Evolutionary conservation across 37 sponge, comb jelly and placozoan species (phyloP), one percentile per base, ranked within the genome.

Genomic region (Oscarella lobularis): DNA sequence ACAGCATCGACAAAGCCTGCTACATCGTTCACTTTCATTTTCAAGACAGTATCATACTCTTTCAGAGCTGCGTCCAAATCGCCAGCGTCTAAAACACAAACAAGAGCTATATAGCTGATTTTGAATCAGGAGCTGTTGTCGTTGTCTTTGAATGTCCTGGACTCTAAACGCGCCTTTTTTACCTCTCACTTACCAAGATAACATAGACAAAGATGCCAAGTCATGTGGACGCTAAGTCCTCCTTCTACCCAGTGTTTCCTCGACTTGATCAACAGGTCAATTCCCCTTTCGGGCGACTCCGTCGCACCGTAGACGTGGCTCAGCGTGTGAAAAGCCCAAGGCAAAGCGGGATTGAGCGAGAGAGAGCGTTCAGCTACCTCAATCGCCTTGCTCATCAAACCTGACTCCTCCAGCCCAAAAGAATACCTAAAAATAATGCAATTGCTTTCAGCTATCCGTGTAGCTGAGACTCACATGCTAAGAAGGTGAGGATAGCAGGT

Each of bases 231-330:
- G 27, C 38, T 74, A 20, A 80, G 74, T 6, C 39, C 34, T n/a
- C 83, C 39, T 27, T 75, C 39, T 2, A 36, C 73, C 92, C 92
- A 91, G 35, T 85, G 60, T 0, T 72, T 41, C 29, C 83, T 75
- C 9, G 79, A 76, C n/a, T 79, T 77, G 3, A 77, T 75, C 0
- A 91, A 75, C 38, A 87, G 75, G 39, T 87, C 78, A 4, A 91
- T 80, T 29, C 92, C 92, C 40, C 66, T 75, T 39, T 66, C 35
- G 2, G 85, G 67, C 1, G 81, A 76, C 4, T 65, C 34, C 3
- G 32, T 78, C 71, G 87, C 92, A 36, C 87, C 92, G 35, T 86
- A 78, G 35, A 91, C 83, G 71, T 91, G 92, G 40, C 77, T 81
- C 80, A 74, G 0, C 20, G 32, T 35, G 76, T 69, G 68, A 0